These are phyloP conservation scores for Drosophila neutralis DNA, from an alignment of 2,888 invertebrate species.

Conservation along the genomic window DNA sequence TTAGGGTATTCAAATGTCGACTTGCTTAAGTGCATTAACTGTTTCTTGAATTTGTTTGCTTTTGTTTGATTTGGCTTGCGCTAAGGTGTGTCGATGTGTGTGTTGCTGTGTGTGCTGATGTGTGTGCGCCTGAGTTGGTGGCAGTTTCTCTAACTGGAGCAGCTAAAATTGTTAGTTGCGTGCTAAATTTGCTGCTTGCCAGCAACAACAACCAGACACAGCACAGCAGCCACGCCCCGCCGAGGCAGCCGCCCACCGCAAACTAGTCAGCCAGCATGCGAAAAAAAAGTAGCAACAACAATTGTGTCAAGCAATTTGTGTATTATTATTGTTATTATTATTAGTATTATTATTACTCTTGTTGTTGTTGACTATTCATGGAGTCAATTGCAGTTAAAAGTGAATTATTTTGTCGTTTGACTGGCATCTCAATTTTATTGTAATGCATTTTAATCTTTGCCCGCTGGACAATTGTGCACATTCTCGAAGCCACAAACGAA, in stretches of 20 bases:
- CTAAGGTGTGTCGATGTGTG: slow-evolving; percentile 47
- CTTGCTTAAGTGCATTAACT: background rate
- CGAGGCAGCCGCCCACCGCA: slow-evolving; percentile 34
- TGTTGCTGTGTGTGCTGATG: slow-evolving; percentile 12
- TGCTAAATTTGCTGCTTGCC: slow-evolving; percentile 69
- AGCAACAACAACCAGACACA: slow-evolving; percentile 31
- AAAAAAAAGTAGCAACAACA: slow-evolving; percentile 36
- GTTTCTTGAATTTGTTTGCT: slow-evolving; percentile 39
- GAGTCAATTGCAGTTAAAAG: slow-evolving; percentile 64
- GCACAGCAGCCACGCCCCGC: slow-evolving; percentile 17
- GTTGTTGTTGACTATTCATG: slow-evolving; percentile 40
- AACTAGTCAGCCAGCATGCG: slow-evolving; percentile 15
- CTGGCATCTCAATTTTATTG: slow-evolving; percentile 16
- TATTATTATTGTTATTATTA: slow-evolving; percentile 36
- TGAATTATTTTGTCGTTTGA: slow-evolving; percentile 30
- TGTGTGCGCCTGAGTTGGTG: slow-evolving; percentile 29
- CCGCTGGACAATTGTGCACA: slow-evolving; percentile 58
- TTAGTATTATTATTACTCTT: slow-evolving; percentile 13
- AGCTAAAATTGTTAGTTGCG: slow-evolving; percentile 80
- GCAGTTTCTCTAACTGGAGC: slow-evolving; percentile 71
- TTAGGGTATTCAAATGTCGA: slow-evolving; percentile 18
- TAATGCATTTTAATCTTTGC: slow-evolving; percentile 44
- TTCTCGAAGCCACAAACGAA: slow-evolving; percentile 57
- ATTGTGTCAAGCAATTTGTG: slow-evolving; percentile 82
- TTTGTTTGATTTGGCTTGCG: slow-evolving; percentile 23